Conservation (phyloP, 2,888 invertebrate genomes). For the Heliconius cydno region DNA sequence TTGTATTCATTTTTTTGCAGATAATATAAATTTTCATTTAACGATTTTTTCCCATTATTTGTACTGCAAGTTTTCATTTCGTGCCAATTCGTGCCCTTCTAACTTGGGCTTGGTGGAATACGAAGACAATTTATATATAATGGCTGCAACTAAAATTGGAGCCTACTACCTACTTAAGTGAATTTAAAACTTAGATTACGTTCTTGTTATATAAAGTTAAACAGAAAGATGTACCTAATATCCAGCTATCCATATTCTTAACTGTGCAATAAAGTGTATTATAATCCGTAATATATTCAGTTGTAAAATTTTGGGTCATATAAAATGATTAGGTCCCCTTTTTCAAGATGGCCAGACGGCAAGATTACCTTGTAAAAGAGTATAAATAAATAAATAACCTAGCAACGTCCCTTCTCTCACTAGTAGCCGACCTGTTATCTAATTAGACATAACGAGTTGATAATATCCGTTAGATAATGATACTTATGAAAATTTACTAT, state of each 20-base stretch:
- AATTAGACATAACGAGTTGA: conserved; percentile 2
- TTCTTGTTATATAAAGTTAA: no score
- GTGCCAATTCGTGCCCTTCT: no score
- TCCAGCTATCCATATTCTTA: background rate
- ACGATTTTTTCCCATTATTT: no score
- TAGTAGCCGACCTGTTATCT: conserved; percentile 8
- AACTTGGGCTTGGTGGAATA: no score
- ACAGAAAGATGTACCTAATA: background rate
- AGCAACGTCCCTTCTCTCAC: background rate
- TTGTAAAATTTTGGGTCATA: background rate
- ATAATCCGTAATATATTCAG: background rate
- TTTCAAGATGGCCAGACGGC: background rate
- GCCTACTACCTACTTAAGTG: no score
- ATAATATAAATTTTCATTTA: no score
- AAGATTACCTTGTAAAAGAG: background rate
- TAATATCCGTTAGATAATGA: conserved; percentile 1
- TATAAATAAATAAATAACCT: background rate
- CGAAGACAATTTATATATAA: no score
- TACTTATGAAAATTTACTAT: background rate
- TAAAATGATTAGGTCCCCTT: background rate
- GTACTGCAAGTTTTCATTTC: no score
- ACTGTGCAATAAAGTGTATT: background rate
- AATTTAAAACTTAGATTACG: no score
- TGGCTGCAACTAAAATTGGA: no score
- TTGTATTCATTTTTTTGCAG: no score